These are phyloP conservation scores for Tokudaia muenninki DNA, from an alignment of 2,797 vertebrate species.

Conservation along the genomic window DNA sequence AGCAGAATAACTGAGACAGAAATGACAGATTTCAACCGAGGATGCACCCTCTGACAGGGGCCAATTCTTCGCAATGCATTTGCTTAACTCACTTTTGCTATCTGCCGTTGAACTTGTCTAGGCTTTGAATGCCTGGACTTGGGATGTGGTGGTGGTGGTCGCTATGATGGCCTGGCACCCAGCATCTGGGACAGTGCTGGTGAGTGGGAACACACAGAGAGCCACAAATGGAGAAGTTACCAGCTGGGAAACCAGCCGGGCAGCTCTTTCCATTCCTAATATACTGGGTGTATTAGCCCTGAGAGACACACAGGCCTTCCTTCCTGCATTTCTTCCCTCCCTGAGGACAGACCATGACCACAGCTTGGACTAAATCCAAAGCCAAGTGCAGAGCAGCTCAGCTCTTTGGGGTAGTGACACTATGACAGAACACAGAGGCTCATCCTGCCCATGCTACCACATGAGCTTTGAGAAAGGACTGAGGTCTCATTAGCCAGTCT, in stretches of 20 bases:
- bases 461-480: neutral
- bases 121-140: neutral
- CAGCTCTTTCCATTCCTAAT: neutral
- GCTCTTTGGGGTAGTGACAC: neutral
- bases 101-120: neutral
- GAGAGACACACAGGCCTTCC: neutral
- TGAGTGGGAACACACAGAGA: neutral
- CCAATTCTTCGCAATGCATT: neutral
- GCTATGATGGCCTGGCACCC: neutral
- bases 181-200: accelerated
- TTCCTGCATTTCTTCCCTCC: neutral
- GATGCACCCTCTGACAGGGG: neutral
- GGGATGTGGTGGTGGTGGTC: neutral
- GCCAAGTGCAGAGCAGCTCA: neutral
- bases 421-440: neutral
- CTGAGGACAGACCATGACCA: neutral
- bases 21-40: neutral
- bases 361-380: neutral
- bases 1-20: neutral
- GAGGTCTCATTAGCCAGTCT: neutral
- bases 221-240: accelerated
- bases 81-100: neutral
- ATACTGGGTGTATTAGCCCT: neutral
- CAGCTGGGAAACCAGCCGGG: accelerated
- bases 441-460: neutral